phyloP scores from a whole-genome alignment of 1,140 invertebrate genomes.

The Eubasilissa regina region DNA sequence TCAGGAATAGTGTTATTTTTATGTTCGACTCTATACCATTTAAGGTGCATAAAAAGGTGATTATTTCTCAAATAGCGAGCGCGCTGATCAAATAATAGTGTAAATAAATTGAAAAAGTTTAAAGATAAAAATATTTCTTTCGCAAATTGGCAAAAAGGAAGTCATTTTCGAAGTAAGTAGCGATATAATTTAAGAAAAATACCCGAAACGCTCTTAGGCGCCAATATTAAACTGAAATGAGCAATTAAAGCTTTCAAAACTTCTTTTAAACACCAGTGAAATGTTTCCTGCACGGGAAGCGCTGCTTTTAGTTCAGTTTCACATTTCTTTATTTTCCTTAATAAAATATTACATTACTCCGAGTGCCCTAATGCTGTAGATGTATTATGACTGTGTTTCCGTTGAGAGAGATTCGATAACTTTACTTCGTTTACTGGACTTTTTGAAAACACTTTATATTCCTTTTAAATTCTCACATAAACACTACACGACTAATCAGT shows the following conservation, averaged over 20 bases:
- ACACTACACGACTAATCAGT: too few relatives aligned
- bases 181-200: slow-evolving; percentile 9
- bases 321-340: neutral
- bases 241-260: slow-evolving; percentile 22
- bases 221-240: slow-evolving; percentile 6
- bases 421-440: too few relatives aligned
- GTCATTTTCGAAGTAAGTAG: neutral
- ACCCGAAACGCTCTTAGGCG: neutral
- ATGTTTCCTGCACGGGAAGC: neutral
- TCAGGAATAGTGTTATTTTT: too few relatives aligned
- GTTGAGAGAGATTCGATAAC: too few relatives aligned
- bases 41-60: too few relatives aligned
- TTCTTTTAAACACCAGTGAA: slow-evolving; percentile 8
- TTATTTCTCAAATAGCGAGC: too few relatives aligned
- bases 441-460: too few relatives aligned
- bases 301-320: neutral
- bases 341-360: too few relatives aligned
- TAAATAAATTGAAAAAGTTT: slow-evolving; percentile 27
- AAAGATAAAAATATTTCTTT: slow-evolving; percentile 19
- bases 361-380: too few relatives aligned
- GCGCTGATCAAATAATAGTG: neutral
- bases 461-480: too few relatives aligned
- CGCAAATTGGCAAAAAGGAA: neutral
- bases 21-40: too few relatives aligned
- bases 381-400: too few relatives aligned